These are phyloP conservation scores for Apis cerana DNA, from an alignment of 1,140 invertebrate genomes.

Conservation along the genomic window DNA sequence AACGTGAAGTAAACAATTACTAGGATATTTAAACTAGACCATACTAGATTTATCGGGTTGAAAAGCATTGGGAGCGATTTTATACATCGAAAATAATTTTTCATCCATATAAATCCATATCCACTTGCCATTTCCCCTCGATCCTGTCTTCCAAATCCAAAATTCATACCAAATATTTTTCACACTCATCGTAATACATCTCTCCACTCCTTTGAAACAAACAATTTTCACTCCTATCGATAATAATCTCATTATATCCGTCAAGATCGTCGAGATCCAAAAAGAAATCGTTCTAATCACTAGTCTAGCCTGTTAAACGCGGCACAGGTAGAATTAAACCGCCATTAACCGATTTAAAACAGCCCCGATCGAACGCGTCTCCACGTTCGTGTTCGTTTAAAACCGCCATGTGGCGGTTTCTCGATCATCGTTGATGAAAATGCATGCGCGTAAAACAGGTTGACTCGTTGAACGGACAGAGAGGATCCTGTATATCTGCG, in stretches of 20 bases:
- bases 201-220: not conserved
- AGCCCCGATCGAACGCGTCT: not conserved
- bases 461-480: constrained; percentile 17
- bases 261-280: too few species aligned
- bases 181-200: not conserved
- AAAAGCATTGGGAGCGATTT: too few species aligned
- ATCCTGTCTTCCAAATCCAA: too few species aligned
- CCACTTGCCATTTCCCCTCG: too few species aligned
- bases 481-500: not conserved
- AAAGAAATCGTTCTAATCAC: not conserved
- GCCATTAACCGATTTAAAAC: not conserved
- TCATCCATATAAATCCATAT: too few species aligned
- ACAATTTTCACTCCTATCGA: not conserved
- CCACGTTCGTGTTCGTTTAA: not conserved
- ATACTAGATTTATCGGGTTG: too few species aligned
- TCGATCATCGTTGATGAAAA: constrained; percentile 10
- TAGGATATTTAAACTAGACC: too few species aligned
- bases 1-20: too few species aligned
- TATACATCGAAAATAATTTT: too few species aligned
- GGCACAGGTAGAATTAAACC: not conserved
- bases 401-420: not conserved
- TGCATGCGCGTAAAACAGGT: constrained; percentile 48
- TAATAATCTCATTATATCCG: too few species aligned
- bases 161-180: too few species aligned
- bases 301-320: not conserved